Percentiles rank a stretch among this genome's conserved stretches.
phyloP scores from a whole-genome alignment of 1,140 invertebrate species.

The Ceratina calcarata region DNA sequence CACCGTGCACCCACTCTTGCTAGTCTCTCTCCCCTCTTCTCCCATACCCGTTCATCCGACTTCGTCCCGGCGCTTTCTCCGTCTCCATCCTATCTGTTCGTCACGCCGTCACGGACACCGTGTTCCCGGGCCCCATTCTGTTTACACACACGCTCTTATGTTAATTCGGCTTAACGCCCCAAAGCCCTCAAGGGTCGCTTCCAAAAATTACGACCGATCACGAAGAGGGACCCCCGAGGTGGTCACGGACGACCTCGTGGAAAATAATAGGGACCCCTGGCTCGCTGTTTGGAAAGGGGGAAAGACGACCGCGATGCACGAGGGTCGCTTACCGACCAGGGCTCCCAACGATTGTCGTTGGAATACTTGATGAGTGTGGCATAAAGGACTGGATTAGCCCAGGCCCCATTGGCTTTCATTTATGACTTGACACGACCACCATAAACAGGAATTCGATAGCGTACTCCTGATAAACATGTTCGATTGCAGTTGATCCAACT shows the following conservation, averaged over 20 bases:
- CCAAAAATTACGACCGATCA: constrained; percentile 72
- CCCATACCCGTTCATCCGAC: background rate
- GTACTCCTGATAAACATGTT: background rate
- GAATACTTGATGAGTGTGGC: constrained; percentile 45
- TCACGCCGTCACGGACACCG: constrained; percentile 18
- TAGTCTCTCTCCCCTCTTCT: background rate
- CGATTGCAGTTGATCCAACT: too few relatives aligned
- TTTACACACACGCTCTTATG: constrained; percentile 80
- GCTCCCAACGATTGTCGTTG: constrained; percentile 41
- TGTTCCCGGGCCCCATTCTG: constrained; percentile 56
- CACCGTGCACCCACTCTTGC: constrained; percentile 46
- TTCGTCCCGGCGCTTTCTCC: constrained; percentile 19
- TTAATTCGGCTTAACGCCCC: constrained; percentile 79
- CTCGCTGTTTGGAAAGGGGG: constrained; percentile 17
- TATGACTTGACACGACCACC: constrained; percentile 34
- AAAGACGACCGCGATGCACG: background rate
- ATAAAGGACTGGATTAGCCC: constrained; percentile 41
- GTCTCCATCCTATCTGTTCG: constrained; percentile 17
- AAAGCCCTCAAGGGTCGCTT: constrained; percentile 65
- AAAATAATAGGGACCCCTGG: constrained; percentile 61
- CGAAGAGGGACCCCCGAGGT: constrained; percentile 50
- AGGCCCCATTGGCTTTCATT: constrained; percentile 21
- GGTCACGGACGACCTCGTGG: constrained; percentile 62
- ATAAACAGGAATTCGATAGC: constrained; percentile 46
- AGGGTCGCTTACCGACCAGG: constrained; percentile 46